phyloP scores from a whole-genome alignment of 2,113 vertebrate species.

The Oreochromis niloticus region DNA sequence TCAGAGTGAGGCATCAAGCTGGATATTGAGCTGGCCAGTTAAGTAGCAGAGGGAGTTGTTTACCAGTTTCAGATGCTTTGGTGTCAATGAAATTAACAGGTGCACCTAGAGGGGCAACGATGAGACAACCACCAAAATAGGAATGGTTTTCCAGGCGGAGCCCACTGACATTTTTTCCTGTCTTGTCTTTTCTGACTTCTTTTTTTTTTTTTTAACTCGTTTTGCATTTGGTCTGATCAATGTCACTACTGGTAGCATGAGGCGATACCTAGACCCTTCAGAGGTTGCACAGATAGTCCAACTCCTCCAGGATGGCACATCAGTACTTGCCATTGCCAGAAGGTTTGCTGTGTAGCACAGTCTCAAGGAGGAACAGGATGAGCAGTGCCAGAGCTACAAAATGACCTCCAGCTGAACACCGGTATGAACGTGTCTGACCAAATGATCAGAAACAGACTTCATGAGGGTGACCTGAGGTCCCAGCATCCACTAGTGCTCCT shows the following conservation, averaged over 20 bases:
- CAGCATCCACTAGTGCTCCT: not conserved
- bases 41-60: not conserved
- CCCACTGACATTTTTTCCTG: not conserved
- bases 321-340: not conserved
- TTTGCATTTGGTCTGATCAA: fast-evolving
- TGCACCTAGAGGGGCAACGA: fast-evolving
- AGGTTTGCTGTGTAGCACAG: not conserved
- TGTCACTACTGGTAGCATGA: not conserved
- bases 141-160: not conserved
- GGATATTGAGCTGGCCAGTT: not conserved
- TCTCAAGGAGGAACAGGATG: not conserved
- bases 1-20: not conserved
- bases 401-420: not conserved
- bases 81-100: not conserved
- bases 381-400: not conserved
- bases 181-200: not conserved
- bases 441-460: not conserved
- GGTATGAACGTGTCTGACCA: not conserved
- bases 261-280: not conserved
- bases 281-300: not conserved
- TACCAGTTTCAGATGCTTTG: not conserved
- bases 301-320: not conserved
- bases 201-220: not conserved
- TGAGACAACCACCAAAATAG: not conserved
- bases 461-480: fast-evolving